Evolutionary conservation across 2,888 invertebrate genomes (phyloP), one percentile per base, ranked within the genome.

Genomic region (Pollenia griseotomentosa): DNA sequence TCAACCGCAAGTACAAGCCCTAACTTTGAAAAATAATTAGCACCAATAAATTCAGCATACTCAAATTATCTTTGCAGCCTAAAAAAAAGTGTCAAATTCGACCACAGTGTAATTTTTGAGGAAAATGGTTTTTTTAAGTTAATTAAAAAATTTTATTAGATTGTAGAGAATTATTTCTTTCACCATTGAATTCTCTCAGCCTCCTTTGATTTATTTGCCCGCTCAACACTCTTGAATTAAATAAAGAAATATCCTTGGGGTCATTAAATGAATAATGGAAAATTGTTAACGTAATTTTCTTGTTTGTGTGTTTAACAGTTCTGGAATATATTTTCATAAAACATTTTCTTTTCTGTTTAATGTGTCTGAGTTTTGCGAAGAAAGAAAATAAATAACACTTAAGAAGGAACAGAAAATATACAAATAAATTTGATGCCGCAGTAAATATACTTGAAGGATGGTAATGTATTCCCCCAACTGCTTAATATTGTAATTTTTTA

Each of bases 401-500:
- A 19, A 44, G 19, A 19, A 46, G 2, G 23, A 23, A 23, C 23
- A 23, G 23, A 23, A 23, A 23, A 23, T 2, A 23, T 2, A 23
- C 23, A 23, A 23, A 23, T 23, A 23, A 23, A 23, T 23, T 23
- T 23, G 23, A 23, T 2, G 23, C 23, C 23, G 23, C 23, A 23
- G 23, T 66, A 66, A 66, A 66, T 66, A 66, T 66, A 12, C 65
- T 46, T 46, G 3, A 66, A 46, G 65, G 46, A 46, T 66, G 46
- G 7, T 66, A 19, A 46, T 23, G 44, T 7, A 19, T 46, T 66
- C 6, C 14, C 46, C n/a, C n/a, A 65, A 65, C 16, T 65, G 19
- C 46, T 14, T 65, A 46, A 1, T 63, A 42, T 44, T 63, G 4
- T n/a, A 14, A 14, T 63, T 66, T 40, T n/a, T 44, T 44, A 12